These are phyloP conservation scores for Nibea coibor DNA, from an alignment of 2,113 vertebrate species.

Conservation along the genomic window DNA sequence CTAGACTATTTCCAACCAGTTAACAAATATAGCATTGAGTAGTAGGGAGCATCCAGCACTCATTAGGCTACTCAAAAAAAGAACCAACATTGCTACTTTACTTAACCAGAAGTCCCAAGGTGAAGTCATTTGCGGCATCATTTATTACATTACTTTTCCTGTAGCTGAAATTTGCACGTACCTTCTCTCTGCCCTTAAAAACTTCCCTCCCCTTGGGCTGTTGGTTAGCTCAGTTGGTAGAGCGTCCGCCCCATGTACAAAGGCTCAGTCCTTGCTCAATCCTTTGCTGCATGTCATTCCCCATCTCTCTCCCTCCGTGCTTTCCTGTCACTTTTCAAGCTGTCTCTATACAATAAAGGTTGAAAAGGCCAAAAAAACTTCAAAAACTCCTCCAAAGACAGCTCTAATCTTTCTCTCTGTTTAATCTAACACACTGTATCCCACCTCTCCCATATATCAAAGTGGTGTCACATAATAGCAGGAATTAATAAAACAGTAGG, in stretches of 20 bases:
- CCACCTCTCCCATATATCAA: not conserved
- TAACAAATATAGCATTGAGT: not conserved
- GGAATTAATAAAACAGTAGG: not conserved
- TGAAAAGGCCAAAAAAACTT: too few relatives aligned
- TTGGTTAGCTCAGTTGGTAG: too few relatives aligned
- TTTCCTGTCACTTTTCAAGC: too few relatives aligned
- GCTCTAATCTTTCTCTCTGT: not conserved
- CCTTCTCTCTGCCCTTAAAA: not conserved
- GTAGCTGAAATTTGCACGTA: not conserved
- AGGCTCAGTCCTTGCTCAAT: too few relatives aligned
- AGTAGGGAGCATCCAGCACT: not conserved
- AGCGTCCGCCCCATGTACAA: too few relatives aligned
- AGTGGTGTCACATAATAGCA: not conserved
- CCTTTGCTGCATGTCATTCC: too few relatives aligned
- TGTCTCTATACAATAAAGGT: too few relatives aligned
- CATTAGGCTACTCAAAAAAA: slow-evolving; percentile 3
- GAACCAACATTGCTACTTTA: not conserved
- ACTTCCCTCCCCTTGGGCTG: too few relatives aligned
- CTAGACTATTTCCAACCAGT: slow-evolving; percentile 2
- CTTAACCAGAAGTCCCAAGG: not conserved
- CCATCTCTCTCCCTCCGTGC: too few relatives aligned
- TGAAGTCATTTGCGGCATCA: not conserved
- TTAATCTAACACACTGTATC: not conserved
- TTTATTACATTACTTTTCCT: not conserved
- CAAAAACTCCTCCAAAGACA: too few relatives aligned